Conservation (phyloP, 2,113 vertebrate species). For the Cyanoderma ruficeps region DNA sequence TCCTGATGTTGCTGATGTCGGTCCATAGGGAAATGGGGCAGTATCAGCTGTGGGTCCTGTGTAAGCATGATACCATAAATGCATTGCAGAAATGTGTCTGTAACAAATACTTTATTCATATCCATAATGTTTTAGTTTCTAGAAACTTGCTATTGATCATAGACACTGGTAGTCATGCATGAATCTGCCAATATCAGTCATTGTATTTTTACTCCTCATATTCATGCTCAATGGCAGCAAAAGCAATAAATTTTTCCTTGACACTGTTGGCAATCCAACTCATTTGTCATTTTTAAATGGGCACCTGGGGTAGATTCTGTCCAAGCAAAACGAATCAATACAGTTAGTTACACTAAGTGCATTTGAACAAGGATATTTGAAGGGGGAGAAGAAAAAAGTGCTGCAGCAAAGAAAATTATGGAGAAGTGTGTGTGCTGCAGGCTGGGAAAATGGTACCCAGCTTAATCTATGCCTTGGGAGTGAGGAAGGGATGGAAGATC, state of each 20-base stretch:
- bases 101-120: neutral
- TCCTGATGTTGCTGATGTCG: neutral
- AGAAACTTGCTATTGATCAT: neutral
- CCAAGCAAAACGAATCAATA: neutral
- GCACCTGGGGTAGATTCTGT: neutral
- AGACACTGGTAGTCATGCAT: neutral
- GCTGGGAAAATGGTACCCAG: neutral
- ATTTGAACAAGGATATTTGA: neutral
- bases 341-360: neutral
- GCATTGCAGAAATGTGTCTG: neutral
- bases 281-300: constrained; percentile 15
- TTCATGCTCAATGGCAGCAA: neutral
- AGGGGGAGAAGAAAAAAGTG: neutral
- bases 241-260: neutral
- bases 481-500: neutral
- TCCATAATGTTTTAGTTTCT: neutral
- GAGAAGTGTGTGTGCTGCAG: neutral
- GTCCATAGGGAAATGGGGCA: neutral
- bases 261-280: neutral
- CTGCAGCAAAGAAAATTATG: neutral
- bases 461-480: neutral
- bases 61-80: neutral
- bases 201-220: neutral
- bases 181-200: neutral
- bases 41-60: neutral